Evolutionary conservation across 2,113 vertebrate genomes (phyloP).

Genomic region (Bagarius yarrelli): DNA sequence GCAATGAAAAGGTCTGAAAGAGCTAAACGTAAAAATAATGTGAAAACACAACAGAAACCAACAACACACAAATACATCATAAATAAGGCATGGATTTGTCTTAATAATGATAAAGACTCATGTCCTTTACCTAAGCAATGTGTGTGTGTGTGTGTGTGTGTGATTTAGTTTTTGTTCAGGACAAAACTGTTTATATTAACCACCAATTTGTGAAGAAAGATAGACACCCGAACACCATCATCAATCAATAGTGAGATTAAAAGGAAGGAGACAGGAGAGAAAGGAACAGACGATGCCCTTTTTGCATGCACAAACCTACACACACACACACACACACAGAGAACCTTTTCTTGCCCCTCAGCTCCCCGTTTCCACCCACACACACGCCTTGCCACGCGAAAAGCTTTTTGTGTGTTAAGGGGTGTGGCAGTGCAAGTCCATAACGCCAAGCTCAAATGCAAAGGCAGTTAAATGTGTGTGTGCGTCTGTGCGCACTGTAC

Average conservation of each 20-base stretch:
- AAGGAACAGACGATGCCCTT: conserved; percentile 45
- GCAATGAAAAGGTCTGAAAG: too few relatives aligned
- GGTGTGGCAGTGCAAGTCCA: conserved; percentile 43
- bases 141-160: conserved; percentile 32
- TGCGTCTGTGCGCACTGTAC: not conserved
- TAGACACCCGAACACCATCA: conserved; percentile 49
- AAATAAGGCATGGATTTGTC: conserved; percentile 15
- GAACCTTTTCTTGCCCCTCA: conserved; percentile 25
- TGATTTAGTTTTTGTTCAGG: conserved; percentile 15
- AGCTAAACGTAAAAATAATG: not conserved
- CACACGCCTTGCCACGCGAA: conserved; percentile 49
- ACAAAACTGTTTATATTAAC: conserved; percentile 41
- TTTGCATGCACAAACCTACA: conserved; percentile 10
- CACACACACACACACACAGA: conserved; percentile 32
- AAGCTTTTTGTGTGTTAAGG: conserved; percentile 34
- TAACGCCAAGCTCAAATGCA: conserved; percentile 55
- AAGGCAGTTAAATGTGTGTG: conserved; percentile 44
- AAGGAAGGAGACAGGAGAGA: conserved; percentile 39
- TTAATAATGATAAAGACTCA: conserved; percentile 21
- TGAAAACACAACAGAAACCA: not conserved
- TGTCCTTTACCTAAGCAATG: conserved; percentile 13
- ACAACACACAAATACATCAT: not conserved
- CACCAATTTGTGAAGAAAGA: conserved; percentile 11
- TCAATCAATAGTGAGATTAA: conserved; percentile 51
- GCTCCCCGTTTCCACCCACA: conserved; percentile 30